Evolutionary conservation across 2,888 invertebrate species (phyloP).

Genomic region (Bhutanitis thaidina): DNA sequence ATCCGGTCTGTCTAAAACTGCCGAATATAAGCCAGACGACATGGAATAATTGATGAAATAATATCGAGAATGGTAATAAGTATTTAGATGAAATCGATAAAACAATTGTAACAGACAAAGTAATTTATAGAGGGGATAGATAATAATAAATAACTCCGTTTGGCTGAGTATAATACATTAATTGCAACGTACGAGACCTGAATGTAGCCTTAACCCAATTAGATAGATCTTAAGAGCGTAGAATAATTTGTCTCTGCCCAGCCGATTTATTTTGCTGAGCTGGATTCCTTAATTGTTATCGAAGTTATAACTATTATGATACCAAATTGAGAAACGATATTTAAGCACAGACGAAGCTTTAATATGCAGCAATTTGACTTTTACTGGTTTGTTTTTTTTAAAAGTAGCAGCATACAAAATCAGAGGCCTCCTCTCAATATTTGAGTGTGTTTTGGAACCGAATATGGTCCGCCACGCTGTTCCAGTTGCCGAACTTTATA

Average conservation of each 20-base stretch:
- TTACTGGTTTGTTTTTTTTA: too few species aligned
- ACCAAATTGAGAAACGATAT: neutral
- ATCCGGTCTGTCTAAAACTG: too few species aligned
- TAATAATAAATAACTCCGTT: conserved; percentile 11
- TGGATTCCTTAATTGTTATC: conserved; percentile 7
- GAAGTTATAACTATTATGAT: conserved; percentile 4
- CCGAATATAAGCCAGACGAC: too few species aligned
- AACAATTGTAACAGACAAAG: neutral
- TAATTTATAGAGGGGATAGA: conserved; percentile 2
- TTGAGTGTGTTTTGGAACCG: too few species aligned
- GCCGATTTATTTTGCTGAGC: conserved; percentile 1
- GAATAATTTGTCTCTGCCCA: conserved; percentile 15
- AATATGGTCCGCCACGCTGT: too few species aligned
- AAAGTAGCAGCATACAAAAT: too few species aligned
- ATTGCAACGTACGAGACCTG: conserved; percentile 11
- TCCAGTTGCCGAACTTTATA: too few species aligned
- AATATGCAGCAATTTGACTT: too few species aligned
- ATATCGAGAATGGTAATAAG: neutral
- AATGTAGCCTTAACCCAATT: conserved; percentile 18
- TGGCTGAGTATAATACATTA: conserved; percentile 10
- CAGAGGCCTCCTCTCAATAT: too few species aligned
- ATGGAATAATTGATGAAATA: too few species aligned
- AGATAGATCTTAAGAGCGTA: conserved; percentile 12
- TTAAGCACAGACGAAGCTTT: too few species aligned
- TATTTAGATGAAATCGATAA: neutral